Base-by-base conservation (phyloP, 2,797 vertebrate species). In the Gymnothorax javanicus region DNA sequence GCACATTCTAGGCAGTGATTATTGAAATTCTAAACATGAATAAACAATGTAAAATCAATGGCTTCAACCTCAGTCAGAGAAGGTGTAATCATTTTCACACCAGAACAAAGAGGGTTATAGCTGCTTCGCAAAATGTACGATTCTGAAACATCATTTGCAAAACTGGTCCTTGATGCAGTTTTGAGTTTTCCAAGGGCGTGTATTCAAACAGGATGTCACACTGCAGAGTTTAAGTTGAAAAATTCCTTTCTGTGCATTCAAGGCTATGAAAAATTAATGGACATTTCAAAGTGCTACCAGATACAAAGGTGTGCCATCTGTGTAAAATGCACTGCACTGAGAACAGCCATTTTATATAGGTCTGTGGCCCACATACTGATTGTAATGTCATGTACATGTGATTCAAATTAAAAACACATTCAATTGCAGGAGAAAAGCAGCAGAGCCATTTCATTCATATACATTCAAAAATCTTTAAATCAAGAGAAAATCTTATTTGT, bases 231-330 rank as follows among this genome's bases (percentile, higher is more conserved):
- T 75, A 5, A 43, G 43, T 75, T 75, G 4, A 11, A 75, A 33
- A 33, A 73, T 8, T n/a, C 69, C 13, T 25, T 23, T 25, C 7
- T 73, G 69, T 33, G 33, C 27, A 73, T 25, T 27, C 25, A 73
- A 73, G 27, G 71, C 71, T 43, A 75, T 75, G 71, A 75, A 75
- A 75, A 11, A 75, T 50, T 75, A 43, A 75, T 75, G 13, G 71
- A 50, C 33, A 33, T 50, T 75, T 75, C 69, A 73, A 33, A 73
- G 69, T 25, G 69, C 69, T 11, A 27, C 7, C 1, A 67, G 64
- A 67, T 73, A 27, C 69, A 50, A 75, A 75, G 71, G 43, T 75
- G 33, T 15, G 20, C 25, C 33, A 8, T 69, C 27, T 75, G 11
- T 75, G 43, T 75, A 33, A 75, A 75, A 75, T 43, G 33, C 71